These are phyloP conservation scores for Prunella himalayana DNA, from an alignment of 2,113 vertebrate species.

Conservation along the genomic window DNA sequence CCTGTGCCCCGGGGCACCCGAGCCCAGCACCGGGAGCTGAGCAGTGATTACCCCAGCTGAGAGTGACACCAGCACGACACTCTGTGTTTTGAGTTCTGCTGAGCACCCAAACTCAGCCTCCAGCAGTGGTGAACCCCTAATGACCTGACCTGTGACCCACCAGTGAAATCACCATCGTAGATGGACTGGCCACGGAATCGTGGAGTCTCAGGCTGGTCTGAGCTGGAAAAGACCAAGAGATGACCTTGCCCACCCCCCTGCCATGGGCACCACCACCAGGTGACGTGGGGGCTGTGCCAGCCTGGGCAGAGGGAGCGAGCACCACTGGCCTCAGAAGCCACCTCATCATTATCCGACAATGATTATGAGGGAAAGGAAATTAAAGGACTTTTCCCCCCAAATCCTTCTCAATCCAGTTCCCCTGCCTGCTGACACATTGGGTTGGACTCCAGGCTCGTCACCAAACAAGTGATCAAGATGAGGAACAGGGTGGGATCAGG, in stretches of 20 bases:
- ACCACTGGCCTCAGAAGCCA: rapidly evolving
- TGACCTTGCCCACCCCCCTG: not conserved
- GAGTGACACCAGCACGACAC: not conserved
- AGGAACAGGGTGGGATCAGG: not conserved
- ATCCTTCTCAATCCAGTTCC: not conserved
- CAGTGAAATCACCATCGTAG: rapidly evolving
- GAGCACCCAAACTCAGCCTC: not conserved
- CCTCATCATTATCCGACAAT: rapidly evolving
- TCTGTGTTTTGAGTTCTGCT: too few species aligned
- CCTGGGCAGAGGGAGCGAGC: not conserved
- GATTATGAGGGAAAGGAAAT: not conserved
- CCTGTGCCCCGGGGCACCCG: rapidly evolving
- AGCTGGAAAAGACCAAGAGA: rapidly evolving
- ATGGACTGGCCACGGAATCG: rapidly evolving
- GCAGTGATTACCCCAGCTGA: not conserved
- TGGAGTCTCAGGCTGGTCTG: too few species aligned
- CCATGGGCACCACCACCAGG: not conserved
- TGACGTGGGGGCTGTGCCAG: rapidly evolving
- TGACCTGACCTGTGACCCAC: rapidly evolving
- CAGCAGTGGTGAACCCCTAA: rapidly evolving
- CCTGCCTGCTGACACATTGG: rapidly evolving
- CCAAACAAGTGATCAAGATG: rapidly evolving
- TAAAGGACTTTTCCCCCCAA: not conserved
- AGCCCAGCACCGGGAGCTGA: rapidly evolving
- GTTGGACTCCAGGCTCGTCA: not conserved